Evolutionary conservation across 2,797 vertebrate genomes (phyloP), one percentile per base, ranked within the genome.

Genomic region (Hybognathus amarus): DNA sequence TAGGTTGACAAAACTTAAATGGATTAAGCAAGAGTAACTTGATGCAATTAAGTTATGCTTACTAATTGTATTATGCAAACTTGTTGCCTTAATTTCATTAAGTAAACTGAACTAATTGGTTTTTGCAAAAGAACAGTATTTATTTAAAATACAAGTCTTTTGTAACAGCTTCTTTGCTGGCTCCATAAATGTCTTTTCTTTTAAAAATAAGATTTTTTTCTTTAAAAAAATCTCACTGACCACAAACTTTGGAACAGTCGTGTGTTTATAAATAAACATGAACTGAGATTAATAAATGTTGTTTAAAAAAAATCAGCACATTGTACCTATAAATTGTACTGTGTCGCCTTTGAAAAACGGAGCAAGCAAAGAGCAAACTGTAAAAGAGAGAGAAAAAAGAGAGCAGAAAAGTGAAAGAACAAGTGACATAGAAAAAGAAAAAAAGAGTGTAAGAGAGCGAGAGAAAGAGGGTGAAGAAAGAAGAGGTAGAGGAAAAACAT

Each of bases 401-500:
- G 24, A 54, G 5, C 13, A 33, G 18, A 13, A 61, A 71, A 33
- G 50, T 45, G 1, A 18, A 77, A 76, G 5, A 61, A 61, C 33
- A 42, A 27, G n/a, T 13, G 27, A 27, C 15, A 73, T 24, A 77
- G 22, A 45, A 30, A 66, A 68, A 52, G 5, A 1, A 61, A 42
- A 27, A 33, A 66, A 38, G 27, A 66, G 8, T 0, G 3, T 56
- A 80, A 74, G 4, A 63, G 54, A 52, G 42, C 40, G 73, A 64
- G 27, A 38, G 33, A 79, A 15, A 40, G 67, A 33, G 18, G 50
- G 61, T 20, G 17, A 64, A 66, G 17, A 66, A 63, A 38, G 2
- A 80, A 56, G 67, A 74, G 30, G 50, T 59, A 83, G 56, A 79
- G 61, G 24, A 61, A 45, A 67, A 78, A 50, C 70, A 50, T 30